Evolutionary conservation across 1,140 invertebrate species (phyloP), one percentile per base, ranked within the genome.

Genomic region (Teleogryllus occipitalis): DNA sequence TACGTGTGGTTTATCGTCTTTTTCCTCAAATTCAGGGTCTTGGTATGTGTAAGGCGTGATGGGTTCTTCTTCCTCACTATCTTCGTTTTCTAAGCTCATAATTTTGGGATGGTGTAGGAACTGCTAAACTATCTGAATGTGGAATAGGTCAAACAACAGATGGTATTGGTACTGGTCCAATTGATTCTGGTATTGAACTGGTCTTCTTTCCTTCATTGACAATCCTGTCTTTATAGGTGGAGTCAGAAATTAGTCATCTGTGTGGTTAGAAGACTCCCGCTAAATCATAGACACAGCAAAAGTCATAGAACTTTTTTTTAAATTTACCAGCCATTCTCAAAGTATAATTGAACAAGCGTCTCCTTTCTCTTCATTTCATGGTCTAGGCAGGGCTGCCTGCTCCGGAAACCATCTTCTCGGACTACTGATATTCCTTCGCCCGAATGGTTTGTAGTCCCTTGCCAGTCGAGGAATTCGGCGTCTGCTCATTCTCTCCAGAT

Each of bases 181-280:
- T 8, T 10, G 12, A 75, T 75, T 14, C 12, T 10, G 74, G 15
- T 76, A 27, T 14, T 18, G 3, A 76, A 18, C 15, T n/a, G 27
- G 3, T 76, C 27, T 3, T 18, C 15, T 76, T 1, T 76, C 7
- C 27, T 76, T n/a, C 27, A n/a, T 18, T 18, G 75, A n/a, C 15
- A 18, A n/a, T 76, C 27, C 15, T n/a, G 4, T 7, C 2, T 18
- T 18, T 3, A 76, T 18, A 76, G 75, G 15, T n/a, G 75, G 15
- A 18, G 76, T 77, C 78, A 79, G 49, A 73, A 79, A 79, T 79
- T 54, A 79, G 65, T 79, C 78, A 79, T 79, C 27, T 39, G 27
- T 39, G 5, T 39, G 49, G 49, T 79, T 79, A 39, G 12, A 21
- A 8, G 4, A 54, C 78, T 79, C 54, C 65, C 54, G 18, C 78